Conservation (phyloP, 1,140 invertebrate genomes). For the Acyrthosiphon pisum region DNA sequence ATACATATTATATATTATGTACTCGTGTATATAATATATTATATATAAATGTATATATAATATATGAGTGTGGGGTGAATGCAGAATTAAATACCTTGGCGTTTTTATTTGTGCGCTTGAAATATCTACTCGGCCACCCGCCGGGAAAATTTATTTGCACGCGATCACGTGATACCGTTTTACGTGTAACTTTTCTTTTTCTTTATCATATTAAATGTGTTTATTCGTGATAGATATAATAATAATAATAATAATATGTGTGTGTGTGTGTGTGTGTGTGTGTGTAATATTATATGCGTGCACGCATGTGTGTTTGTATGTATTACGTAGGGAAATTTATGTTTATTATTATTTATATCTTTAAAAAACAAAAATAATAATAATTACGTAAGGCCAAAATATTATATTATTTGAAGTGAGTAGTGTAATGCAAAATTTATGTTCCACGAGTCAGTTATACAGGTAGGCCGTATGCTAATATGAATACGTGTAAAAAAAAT, state of each 20-base stretch:
- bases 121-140: neutral
- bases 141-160: conserved; percentile 30
- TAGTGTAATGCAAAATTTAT: neutral
- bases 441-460: neutral
- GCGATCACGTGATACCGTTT: conserved; percentile 30
- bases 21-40: neutral
- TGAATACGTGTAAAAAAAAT: neutral
- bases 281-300: neutral
- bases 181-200: neutral
- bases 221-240: conserved; percentile 1
- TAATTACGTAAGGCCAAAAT: neutral
- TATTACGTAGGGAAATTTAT: neutral
- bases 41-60: neutral
- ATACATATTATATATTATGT: neutral
- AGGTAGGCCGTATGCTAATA: neutral
- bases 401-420: neutral
- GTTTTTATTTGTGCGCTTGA: conserved; percentile 30
- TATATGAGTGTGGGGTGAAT: neutral
- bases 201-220: conserved; percentile 26
- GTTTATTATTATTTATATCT: neutral
- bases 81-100: conserved; percentile 41
- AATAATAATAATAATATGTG: neutral
- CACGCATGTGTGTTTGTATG: neutral
- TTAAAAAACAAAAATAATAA: neutral
- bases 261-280: too few relatives aligned